Base-by-base conservation (phyloP, 1,140 invertebrate species). In the Maniola jurtina region DNA sequence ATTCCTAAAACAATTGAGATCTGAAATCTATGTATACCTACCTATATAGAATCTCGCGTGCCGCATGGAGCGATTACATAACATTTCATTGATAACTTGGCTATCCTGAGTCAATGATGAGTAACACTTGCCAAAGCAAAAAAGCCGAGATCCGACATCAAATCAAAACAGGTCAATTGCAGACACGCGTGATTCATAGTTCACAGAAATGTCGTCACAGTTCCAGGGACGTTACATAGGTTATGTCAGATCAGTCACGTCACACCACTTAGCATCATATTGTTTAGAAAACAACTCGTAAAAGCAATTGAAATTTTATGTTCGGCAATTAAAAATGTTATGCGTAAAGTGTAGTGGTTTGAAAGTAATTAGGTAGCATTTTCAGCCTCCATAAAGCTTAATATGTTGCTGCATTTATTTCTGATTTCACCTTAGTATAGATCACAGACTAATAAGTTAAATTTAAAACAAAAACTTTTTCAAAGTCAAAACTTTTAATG, bases 81-180 rank as follows among this genome's bases (percentile, higher is more conserved):
- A 76, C 76, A 75, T 72, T 80, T 79, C 79, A 84, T 84, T 82
- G 83, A 84, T 81, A 79, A 80, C 58, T 76, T 64, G 64, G 47
- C 66, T 78, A 74, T 70, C 69, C 61, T 80, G 70, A 77, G 60
- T 71, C 61, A 71, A 74, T 68, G 80, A 83, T 88, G 84, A 88
- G 71, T 84, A 86, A 89, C 77, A 60, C 67, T 62, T 61, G 75
- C 70, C 57, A 66, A 68, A 70, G 76, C 72, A 85, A 75, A 89
- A 88, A 83, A 79, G 57, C 25, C 59, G 61, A 71, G 71, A 80
- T 77, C 71, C 72, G 72, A 57, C 71, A 72, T 72, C 73, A 71
- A 77, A 79, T 72, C 73, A 71, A 77, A 79, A 82, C 83, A 81
- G 84, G 78, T 83, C 80, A 82, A 77, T 76, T 76, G 76, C 80